Evolutionary conservation across 92 coral and sea anemone genomes (phyloP).

Genomic region (Nematostella vectensis): DNA sequence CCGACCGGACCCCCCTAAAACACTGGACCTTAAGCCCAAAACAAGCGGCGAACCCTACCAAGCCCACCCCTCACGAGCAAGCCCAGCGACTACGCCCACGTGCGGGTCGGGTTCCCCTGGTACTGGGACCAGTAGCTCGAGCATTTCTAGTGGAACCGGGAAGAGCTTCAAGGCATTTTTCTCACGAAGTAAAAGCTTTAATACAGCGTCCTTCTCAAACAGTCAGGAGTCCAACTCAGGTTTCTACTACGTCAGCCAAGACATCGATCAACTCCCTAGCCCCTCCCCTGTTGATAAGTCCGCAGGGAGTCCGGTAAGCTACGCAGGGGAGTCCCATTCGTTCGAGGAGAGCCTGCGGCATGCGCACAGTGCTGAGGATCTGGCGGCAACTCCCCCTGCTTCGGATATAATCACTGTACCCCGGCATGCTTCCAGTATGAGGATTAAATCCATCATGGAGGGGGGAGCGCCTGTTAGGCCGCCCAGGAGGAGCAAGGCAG

Average conservation of each 20-base stretch:
- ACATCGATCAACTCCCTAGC: conserved; percentile 7
- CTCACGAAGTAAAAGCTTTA: conserved; percentile 41
- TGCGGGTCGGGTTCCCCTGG: too few relatives aligned
- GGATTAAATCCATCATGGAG: conserved; percentile 24
- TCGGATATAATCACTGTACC: conserved; percentile 6
- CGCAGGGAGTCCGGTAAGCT: conserved; percentile 25
- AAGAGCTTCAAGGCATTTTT: conserved; percentile 53
- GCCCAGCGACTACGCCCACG: too few relatives aligned
- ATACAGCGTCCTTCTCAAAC: conserved; percentile 28
- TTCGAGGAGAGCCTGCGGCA: conserved; percentile 31
- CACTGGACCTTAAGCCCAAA: conserved; percentile 22
- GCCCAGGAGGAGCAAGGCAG: conserved; percentile 17
- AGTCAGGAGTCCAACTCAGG: conserved; percentile 31
- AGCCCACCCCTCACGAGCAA: conserved; percentile 30
- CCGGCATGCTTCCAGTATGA: conserved; percentile 5
- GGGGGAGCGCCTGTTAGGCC: conserved; percentile 25
- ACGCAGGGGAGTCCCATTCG: conserved; percentile 33
- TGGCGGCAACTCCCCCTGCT: conserved; percentile 6
- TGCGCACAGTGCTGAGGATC: conserved; percentile 48
- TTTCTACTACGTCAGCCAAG: conserved; percentile 39
- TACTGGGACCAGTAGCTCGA: conserved; percentile 18
- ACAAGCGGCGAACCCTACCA: conserved; percentile 27
- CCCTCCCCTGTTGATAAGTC: not conserved
- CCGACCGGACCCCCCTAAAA: conserved; percentile 36
- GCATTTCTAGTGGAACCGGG: conserved; percentile 11